These are phyloP conservation scores for Diarsia rubi DNA, from an alignment of 2,888 invertebrate species.

Conservation along the genomic window DNA sequence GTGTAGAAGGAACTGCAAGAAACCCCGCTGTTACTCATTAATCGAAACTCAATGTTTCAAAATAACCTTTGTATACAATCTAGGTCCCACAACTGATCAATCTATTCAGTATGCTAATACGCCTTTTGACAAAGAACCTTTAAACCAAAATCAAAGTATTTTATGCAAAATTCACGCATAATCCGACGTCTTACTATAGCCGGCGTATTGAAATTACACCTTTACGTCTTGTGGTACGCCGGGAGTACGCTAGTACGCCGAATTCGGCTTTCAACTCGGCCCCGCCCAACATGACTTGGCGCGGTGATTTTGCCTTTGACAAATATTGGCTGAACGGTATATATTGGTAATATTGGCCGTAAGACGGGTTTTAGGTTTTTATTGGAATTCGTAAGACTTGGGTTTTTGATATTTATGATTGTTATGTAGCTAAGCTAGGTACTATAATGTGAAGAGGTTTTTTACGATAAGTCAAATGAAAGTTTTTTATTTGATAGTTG, in stretches of 20 bases:
- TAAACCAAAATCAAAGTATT: conserved; percentile 60
- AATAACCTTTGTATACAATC: conserved; percentile 23
- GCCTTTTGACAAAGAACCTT: conserved; percentile 46
- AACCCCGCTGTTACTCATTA: not conserved
- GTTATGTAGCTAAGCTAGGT: not conserved
- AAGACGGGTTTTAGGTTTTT: conserved; percentile 75
- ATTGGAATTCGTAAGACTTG: conserved; percentile 72
- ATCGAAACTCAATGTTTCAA: conserved; percentile 3
- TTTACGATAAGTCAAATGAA: not conserved
- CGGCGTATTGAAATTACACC: conserved; percentile 57
- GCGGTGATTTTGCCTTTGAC: conserved; percentile 81
- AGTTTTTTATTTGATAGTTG: no score
- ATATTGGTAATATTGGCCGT: conserved; percentile 78
- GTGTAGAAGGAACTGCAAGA: not conserved
- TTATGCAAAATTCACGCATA: conserved; percentile 66
- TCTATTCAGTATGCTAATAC: conserved; percentile 51
- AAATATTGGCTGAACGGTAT: conserved; percentile 85
- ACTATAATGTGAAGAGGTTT: not conserved
- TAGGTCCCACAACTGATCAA: conserved; percentile 25
- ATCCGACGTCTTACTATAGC: conserved; percentile 48
- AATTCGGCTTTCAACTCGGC: conserved; percentile 44
- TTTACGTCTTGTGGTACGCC: conserved; percentile 51
- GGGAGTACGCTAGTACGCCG: conserved; percentile 46
- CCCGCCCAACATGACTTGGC: conserved; percentile 61
- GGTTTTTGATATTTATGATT: conserved; percentile 56